phyloP scores from a whole-genome alignment of 2,797 vertebrate species.

The Siniperca scherzeri region DNA sequence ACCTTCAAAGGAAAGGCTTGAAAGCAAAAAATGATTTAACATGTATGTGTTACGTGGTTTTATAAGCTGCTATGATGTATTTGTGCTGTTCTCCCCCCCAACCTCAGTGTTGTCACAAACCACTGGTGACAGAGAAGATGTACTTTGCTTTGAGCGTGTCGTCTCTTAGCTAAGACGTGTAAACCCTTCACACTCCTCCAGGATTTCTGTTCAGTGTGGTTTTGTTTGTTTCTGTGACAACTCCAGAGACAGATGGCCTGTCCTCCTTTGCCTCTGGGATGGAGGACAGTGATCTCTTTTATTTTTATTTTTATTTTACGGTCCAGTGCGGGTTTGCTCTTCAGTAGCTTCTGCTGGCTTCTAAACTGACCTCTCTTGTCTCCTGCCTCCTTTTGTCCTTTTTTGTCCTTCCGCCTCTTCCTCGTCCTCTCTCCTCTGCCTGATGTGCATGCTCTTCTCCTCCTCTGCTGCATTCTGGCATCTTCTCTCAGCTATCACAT shows the following conservation, averaged over 20 bases:
- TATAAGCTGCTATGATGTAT: neutral
- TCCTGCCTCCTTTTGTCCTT: constrained; percentile 78
- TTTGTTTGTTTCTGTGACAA: constrained; percentile 40
- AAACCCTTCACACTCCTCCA: neutral
- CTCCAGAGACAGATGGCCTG: constrained; percentile 45
- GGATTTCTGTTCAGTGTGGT: constrained; percentile 13
- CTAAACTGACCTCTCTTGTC: constrained; percentile 85
- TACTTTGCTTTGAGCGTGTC: neutral
- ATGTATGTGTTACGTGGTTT: neutral
- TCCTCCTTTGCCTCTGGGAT: constrained; percentile 32
- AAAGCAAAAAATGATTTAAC: neutral
- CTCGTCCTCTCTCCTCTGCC: constrained; percentile 88
- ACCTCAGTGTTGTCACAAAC: constrained; percentile 1
- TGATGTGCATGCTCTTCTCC: constrained; percentile 93
- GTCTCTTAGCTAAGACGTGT: constrained; percentile 15
- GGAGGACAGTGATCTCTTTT: constrained; percentile 11
- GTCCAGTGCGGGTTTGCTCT: constrained; percentile 46
- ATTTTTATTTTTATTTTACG: neutral
- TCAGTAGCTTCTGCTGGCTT: constrained; percentile 72
- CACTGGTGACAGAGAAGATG: constrained; percentile 7
- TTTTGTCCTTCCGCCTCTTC: constrained; percentile 69
- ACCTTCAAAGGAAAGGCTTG: neutral
- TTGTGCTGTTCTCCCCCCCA: neutral
- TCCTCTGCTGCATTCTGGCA: constrained; percentile 98
- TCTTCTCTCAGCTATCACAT: constrained; percentile 99